A percentile compares a stretch with the other conserved stretches of the same genome.
Conservation (phyloP, 2,113 vertebrate genomes). For the Serilophus lunatus region DNA sequence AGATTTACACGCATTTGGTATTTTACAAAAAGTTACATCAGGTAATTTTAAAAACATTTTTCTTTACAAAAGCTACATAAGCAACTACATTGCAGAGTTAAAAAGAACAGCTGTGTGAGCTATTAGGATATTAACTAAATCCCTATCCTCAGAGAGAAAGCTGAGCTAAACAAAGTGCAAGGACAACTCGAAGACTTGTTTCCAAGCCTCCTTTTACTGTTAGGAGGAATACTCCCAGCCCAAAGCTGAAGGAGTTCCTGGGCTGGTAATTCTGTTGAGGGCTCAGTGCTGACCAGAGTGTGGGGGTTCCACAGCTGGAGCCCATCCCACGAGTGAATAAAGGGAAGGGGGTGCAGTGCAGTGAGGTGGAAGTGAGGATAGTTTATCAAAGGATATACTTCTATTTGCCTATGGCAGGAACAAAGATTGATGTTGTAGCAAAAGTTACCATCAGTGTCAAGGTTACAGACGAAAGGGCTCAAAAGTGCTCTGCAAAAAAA, state of each 20-base stretch:
- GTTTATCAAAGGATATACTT: background rate
- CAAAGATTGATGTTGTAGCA: background rate
- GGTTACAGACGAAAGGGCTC: background rate
- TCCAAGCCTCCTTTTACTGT: background rate
- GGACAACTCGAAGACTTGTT: background rate
- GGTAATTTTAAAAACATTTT: background rate
- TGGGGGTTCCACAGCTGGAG: background rate
- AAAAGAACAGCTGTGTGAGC: background rate
- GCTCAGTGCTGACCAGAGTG: rapidly evolving
- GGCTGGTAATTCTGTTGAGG: background rate
- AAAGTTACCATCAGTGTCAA: background rate
- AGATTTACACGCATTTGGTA: constrained; percentile 46
- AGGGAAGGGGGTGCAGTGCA: background rate
- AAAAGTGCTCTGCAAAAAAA: background rate
- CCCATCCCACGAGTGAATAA: rapidly evolving
- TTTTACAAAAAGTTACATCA: constrained; percentile 40
- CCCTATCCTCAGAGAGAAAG: background rate
- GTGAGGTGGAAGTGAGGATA: background rate
- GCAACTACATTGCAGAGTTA: background rate
- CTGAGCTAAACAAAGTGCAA: background rate
- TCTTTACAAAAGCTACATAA: constrained; percentile 47
- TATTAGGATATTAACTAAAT: background rate
- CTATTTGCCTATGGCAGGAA: background rate
- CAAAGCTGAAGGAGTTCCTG: background rate
- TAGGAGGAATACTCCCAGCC: background rate